Base-by-base conservation (phyloP, 37 sponge, comb jelly and placozoan species). In the Bolinopsis microptera region DNA sequence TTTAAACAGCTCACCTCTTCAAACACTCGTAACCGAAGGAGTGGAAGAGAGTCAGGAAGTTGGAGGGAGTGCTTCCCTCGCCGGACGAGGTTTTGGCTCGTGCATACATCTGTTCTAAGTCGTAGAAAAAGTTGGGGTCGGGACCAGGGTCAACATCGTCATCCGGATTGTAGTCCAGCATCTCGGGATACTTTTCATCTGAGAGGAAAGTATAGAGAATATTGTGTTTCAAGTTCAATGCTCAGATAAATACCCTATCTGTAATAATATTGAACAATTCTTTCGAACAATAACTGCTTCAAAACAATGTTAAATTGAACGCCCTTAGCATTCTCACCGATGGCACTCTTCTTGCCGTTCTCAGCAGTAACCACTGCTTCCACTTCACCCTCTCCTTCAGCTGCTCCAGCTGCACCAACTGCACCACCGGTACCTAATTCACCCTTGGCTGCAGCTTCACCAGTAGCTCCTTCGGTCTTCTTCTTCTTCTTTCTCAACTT, bases 21-120 rank as follows among this genome's bases (percentile, higher is more conserved):
- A 95, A 95, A 83, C 96, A 97, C 92, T 99, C 99, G 76, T 96
- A 99, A 27, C 99, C 99, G 94, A 96, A 99, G 27, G 97, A 97
- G 76, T 97, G 97, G 69, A 96, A 95, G 37, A 34, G 30, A 32
- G 69, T 76, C 35, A 93, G 38, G 82, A 83, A 93, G 38, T 83
- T 83, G 25, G 68, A 39, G 32, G 83, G 82, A 32, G 69, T 69
- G 28, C 38, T 90, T 0, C 93, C 93, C 67, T 93, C 90, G 0
- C 90, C 90, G 1, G 90, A 21, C 30, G 90, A 5, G 0, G 90
- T 86, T 18, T 41, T 27, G 0, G 90, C 90, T 28, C 61, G 25
- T 22, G 90, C 90, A 39, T 86, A 41, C 41, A 86, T 18, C 27
- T 38, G 30, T 27, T 86, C 90, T 9, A 86, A 39, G 30, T 86